A percentile compares a stretch with the other conserved stretches of the same genome.
Conservation (phyloP, 2,888 invertebrate species). For the Spodoptera picta region DNA sequence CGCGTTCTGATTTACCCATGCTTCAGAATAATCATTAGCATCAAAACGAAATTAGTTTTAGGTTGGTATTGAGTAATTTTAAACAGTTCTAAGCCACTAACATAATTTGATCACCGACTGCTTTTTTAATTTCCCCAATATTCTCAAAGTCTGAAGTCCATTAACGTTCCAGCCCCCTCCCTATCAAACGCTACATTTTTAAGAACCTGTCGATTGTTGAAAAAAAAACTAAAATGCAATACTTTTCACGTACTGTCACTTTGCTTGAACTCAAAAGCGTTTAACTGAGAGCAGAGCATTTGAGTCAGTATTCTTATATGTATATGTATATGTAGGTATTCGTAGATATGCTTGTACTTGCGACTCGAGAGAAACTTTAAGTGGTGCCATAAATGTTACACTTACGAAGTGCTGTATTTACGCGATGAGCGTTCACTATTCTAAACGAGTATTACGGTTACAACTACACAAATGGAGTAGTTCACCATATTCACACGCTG, state of each 20-base stretch:
- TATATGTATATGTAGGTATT: too few relatives aligned
- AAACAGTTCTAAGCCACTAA: too few relatives aligned
- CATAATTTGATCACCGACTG: too few relatives aligned
- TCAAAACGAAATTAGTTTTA: too few relatives aligned
- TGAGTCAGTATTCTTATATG: conserved; percentile 9
- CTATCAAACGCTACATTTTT: conserved; percentile 2
- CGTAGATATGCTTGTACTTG: background rate
- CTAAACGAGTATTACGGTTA: background rate
- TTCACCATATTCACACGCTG: too few relatives aligned
- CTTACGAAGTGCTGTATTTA: conserved; percentile 4
- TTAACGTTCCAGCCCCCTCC: conserved; percentile 4
- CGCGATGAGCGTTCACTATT: background rate
- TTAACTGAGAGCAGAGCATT: conserved; percentile 27
- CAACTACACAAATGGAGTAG: too few relatives aligned
- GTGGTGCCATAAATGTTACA: conserved; percentile 5
- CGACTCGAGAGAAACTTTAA: conserved; percentile 18
- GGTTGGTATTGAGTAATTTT: too few relatives aligned
- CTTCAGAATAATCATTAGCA: too few relatives aligned
- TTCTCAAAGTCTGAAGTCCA: conserved; percentile 10
- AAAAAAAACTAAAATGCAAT: conserved; percentile 32
- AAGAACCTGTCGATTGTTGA: conserved; percentile 20
- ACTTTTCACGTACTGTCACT: conserved; percentile 14
- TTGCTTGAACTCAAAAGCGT: conserved; percentile 10
- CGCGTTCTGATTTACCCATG: too few relatives aligned
- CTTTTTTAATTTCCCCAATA: too few relatives aligned